Conservation (phyloP, 1,140 invertebrate species). For the Palaemon carinicauda region DNA sequence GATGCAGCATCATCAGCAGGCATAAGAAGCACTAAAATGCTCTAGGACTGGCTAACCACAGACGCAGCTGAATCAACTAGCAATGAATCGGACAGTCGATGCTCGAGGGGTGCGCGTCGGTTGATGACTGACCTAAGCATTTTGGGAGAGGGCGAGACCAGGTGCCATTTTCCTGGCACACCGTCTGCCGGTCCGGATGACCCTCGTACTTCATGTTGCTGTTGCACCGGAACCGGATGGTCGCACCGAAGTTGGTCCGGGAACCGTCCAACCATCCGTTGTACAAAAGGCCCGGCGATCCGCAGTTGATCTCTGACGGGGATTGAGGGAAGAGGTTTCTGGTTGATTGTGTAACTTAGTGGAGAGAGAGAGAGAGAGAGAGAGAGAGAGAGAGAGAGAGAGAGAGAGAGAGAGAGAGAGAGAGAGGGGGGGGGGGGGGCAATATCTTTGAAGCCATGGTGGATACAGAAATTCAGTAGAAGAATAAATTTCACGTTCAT, state of each 20-base stretch:
- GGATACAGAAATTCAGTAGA: background rate
- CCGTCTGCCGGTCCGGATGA: conserved; percentile 61
- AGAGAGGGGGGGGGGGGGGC: background rate
- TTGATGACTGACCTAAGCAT: conserved; percentile 66
- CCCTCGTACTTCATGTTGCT: conserved; percentile 69
- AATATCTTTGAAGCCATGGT: no score
- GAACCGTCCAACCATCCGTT: conserved; percentile 71
- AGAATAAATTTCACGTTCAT: no score
- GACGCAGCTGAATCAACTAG: no score
- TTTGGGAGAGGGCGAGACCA: conserved; percentile 70
- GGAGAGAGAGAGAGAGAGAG: background rate
- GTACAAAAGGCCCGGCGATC: conserved; percentile 67
- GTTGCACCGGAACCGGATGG: conserved; percentile 69
- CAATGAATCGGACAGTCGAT: no score
- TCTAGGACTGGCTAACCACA: background rate
- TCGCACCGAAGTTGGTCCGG: conserved; percentile 68
- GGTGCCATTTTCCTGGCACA: conserved; percentile 67
- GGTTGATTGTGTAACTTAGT: background rate
- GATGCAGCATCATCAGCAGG: no score
- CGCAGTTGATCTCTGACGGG: conserved; percentile 70
- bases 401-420: conserved; percentile 11
- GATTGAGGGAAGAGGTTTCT: background rate
- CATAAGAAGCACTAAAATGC: no score
- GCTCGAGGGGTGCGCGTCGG: no score
- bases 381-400: conserved; percentile 2